A percentile compares a stretch with the other conserved stretches of the same genome.
Conservation (phyloP, 2,113 vertebrate species). For the Solea solea region DNA sequence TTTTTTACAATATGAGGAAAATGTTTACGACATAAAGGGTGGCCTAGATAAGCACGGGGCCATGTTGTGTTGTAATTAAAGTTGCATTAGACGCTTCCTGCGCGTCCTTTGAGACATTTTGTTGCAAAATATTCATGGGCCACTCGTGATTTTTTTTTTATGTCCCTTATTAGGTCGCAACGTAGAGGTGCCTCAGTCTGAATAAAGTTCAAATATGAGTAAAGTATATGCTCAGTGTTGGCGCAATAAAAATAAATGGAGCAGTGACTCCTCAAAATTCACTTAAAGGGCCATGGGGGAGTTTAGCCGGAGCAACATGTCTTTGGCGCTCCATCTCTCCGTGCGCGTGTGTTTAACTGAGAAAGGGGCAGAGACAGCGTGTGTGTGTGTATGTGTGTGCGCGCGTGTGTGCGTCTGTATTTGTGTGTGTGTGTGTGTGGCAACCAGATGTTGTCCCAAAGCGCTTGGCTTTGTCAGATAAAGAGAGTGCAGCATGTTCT, state of each 20-base stretch:
- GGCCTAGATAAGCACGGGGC: constrained; percentile 64
- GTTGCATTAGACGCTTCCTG: constrained; percentile 72
- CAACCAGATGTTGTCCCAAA: constrained; percentile 70
- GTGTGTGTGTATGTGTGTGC: constrained; percentile 6
- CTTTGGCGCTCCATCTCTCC: constrained; percentile 42
- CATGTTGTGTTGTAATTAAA: constrained; percentile 72
- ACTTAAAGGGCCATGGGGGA: constrained; percentile 34
- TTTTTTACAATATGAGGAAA: constrained; percentile 19
- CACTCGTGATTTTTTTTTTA: constrained; percentile 44
- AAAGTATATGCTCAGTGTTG: neutral
- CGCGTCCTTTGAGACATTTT: constrained; percentile 63
- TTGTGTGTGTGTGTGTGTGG: constrained; percentile 30
- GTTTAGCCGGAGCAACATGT: constrained; percentile 63
- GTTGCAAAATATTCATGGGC: constrained; percentile 60
- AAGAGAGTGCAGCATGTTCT: constrained; percentile 58
- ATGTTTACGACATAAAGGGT: constrained; percentile 46
- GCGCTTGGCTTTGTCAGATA: constrained; percentile 63
- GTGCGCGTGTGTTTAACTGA: constrained; percentile 15
- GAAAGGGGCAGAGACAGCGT: constrained; percentile 12
- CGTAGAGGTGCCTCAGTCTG: constrained; percentile 5
- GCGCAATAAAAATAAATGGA: constrained; percentile 17
- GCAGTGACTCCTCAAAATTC: constrained; percentile 21
- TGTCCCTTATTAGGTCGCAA: constrained; percentile 8
- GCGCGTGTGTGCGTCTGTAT: constrained; percentile 6
- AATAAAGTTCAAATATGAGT: constrained; percentile 52